Conservation (phyloP, 2,888 invertebrate genomes). For the Eumerus sabulonum region DNA sequence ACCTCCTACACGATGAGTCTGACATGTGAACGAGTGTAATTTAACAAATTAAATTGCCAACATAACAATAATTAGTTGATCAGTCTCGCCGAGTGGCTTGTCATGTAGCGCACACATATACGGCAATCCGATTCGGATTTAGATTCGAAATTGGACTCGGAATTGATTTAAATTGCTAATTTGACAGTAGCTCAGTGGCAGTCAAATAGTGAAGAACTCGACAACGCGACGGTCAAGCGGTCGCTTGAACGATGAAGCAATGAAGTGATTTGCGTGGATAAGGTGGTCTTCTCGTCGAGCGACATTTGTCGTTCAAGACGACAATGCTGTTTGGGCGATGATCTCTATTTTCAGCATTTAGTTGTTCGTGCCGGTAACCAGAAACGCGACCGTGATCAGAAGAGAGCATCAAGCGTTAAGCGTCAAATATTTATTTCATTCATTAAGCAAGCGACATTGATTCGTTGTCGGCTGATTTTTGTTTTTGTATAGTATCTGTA, state of each 20-base stretch:
- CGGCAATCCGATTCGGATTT: neutral
- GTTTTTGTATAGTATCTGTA: slow-evolving; percentile 23
- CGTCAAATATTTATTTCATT: slow-evolving; percentile 49
- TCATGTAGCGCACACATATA: slow-evolving; percentile 12
- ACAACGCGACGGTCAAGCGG: too few relatives aligned
- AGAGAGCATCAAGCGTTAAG: slow-evolving; percentile 34
- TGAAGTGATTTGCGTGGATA: slow-evolving; percentile 47
- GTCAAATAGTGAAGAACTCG: too few relatives aligned
- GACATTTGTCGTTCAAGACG: too few relatives aligned
- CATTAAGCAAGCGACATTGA: slow-evolving; percentile 42
- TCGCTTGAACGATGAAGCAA: too few relatives aligned
- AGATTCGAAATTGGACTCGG: neutral
- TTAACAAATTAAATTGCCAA: slow-evolving; percentile 68
- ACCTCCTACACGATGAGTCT: slow-evolving; percentile 55
- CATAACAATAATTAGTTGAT: slow-evolving; percentile 66
- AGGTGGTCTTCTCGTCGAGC: slow-evolving; percentile 16
- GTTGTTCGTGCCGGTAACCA: slow-evolving; percentile 8
- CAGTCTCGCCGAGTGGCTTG: slow-evolving; percentile 29
- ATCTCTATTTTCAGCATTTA: slow-evolving; percentile 44
- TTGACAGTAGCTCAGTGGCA: slow-evolving; percentile 57
- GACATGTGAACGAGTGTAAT: slow-evolving; percentile 59
- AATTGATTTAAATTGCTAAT: slow-evolving; percentile 68
- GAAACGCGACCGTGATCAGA: slow-evolving; percentile 19
- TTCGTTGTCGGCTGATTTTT: slow-evolving; percentile 47
- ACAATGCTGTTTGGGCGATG: neutral